Evolutionary conservation across 2,797 vertebrate species (phyloP).

Genomic region (Syndactyla subalaris): DNA sequence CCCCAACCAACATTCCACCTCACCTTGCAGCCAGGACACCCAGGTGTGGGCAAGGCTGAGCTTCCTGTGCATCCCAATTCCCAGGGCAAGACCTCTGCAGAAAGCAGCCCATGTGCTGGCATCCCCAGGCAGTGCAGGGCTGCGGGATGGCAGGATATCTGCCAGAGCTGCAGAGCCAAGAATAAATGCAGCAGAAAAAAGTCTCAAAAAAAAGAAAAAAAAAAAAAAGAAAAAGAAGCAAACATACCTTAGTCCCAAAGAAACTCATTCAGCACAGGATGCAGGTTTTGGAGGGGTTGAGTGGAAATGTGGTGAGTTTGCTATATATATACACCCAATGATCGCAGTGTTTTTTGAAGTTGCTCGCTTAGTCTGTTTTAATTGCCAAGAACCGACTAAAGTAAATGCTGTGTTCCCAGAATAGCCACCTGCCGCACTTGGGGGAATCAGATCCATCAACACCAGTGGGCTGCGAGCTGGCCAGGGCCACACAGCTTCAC

Average conservation of each 20-base stretch:
- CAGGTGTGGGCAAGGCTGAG: not conserved
- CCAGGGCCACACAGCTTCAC: not conserved
- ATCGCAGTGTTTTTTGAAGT: not conserved
- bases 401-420: slow-evolving; percentile 24
- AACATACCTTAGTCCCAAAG: not conserved
- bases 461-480: not conserved
- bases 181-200: not conserved
- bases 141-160: accelerated
- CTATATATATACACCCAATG: slow-evolving; percentile 15
- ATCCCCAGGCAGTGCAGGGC: not conserved
- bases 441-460: not conserved
- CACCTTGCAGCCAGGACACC: not conserved
- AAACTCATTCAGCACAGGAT: not conserved
- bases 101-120: not conserved
- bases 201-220: too few species aligned
- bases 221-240: too few species aligned
- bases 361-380: not conserved
- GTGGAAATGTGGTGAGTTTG: slow-evolving; percentile 31
- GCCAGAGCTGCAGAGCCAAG: not conserved
- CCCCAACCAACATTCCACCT: not conserved
- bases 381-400: not conserved
- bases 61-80: not conserved
- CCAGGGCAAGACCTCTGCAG: not conserved
- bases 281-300: slow-evolving; percentile 19
- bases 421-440: not conserved